phyloP scores from a whole-genome alignment of 2,797 vertebrate species.

The Microctenopoma lineatum region DNA sequence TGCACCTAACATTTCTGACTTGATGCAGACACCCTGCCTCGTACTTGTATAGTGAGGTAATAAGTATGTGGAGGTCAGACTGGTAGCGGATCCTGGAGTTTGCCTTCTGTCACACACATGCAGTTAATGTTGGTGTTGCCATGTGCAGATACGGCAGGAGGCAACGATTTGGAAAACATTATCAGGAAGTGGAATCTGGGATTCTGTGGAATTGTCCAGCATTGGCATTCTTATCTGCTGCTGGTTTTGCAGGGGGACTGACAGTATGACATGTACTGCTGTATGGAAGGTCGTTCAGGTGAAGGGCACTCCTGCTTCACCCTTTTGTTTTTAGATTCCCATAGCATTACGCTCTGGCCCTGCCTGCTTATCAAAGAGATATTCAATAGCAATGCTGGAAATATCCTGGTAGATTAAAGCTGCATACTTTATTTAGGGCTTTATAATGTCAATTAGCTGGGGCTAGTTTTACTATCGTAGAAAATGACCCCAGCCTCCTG shows the following conservation, averaged over 20 bases:
- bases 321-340: background rate
- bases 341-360: background rate
- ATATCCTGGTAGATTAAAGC: constrained; percentile 32
- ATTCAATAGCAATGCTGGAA: constrained; percentile 8
- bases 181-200: too few relatives aligned
- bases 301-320: background rate
- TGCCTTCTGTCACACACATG: background rate
- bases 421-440: constrained; percentile 28
- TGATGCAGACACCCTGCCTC: background rate
- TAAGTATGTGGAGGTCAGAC: background rate
- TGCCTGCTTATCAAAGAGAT: constrained; percentile 27
- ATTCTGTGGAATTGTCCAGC: too few relatives aligned
- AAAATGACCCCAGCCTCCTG: constrained; percentile 25
- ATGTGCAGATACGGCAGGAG: background rate
- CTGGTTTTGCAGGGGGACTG: background rate
- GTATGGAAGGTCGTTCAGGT: background rate
- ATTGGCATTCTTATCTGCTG: background rate
- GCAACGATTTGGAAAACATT: background rate
- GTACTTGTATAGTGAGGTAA: background rate
- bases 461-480: constrained; percentile 18
- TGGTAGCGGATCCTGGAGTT: background rate
- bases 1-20: background rate
- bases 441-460: constrained; percentile 39
- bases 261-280: too few relatives aligned
- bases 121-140: background rate